These are phyloP conservation scores for Leucopsar rothschildi DNA, from an alignment of 2,113 vertebrate species.

Conservation along the genomic window DNA sequence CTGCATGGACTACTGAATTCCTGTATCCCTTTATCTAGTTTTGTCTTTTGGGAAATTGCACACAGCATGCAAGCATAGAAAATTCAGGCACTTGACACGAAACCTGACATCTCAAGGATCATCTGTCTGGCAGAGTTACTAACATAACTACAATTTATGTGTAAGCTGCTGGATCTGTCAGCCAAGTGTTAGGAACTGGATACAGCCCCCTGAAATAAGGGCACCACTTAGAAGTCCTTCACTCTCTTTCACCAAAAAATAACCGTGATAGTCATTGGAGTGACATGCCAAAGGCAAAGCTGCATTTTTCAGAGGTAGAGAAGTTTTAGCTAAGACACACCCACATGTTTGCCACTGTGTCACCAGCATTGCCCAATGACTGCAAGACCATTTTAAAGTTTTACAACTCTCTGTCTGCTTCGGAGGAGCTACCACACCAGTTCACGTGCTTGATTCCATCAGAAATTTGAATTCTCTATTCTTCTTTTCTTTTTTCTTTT, in stretches of 20 bases:
- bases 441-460: not conserved
- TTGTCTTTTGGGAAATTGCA: not conserved
- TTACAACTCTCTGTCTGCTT: not conserved
- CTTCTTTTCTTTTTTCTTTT: accelerated
- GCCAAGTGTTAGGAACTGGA: not conserved
- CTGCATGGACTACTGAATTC: not conserved
- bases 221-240: not conserved
- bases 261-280: not conserved
- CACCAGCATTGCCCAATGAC: not conserved
- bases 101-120: not conserved
- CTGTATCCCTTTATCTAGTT: not conserved
- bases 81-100: not conserved
- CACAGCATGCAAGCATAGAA: not conserved
- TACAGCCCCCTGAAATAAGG: not conserved
- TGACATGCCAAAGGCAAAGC: not conserved
- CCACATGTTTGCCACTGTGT: not conserved
- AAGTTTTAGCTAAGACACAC: not conserved
- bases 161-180: not conserved
- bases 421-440: not conserved
- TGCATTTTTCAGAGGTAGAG: not conserved
- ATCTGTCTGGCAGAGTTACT: not conserved
- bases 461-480: not conserved
- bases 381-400: not conserved
- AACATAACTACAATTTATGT: not conserved
- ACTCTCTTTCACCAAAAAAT: not conserved